These are phyloP conservation scores for Microdon myrmicae DNA, from an alignment of 2,888 invertebrate genomes.

Conservation along the genomic window DNA sequence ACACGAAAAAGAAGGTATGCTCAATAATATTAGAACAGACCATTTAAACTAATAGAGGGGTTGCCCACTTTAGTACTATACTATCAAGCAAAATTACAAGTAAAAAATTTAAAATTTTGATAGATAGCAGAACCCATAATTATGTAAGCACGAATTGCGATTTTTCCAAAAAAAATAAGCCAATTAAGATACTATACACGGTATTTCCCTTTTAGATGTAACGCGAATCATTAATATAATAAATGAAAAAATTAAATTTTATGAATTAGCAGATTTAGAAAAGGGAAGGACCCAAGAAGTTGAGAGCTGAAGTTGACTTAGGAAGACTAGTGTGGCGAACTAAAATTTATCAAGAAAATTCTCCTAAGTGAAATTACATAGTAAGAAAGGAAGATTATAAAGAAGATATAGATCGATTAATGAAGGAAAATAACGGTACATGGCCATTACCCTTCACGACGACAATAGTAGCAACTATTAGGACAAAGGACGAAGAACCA, in stretches of 20 bases:
- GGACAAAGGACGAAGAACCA: too few species aligned
- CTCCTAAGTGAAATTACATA: conserved; percentile 8
- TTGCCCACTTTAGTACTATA: conserved; percentile 10
- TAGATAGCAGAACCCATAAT: conserved; percentile 16
- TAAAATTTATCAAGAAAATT: too few species aligned
- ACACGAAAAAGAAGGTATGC: too few species aligned
- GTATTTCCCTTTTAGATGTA: too few species aligned
- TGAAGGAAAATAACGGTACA: conserved; percentile 11
- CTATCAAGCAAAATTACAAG: conserved; percentile 1
- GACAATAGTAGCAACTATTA: conserved; percentile 20
- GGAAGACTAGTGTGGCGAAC: too few species aligned
- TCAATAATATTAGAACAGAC: too few species aligned
- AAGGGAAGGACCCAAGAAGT: too few species aligned
- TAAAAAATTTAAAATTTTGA: conserved; percentile 18
- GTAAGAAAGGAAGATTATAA: conserved; percentile 8
- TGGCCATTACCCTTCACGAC: conserved; percentile 19
- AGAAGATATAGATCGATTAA: conserved; percentile 7
- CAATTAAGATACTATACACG: too few species aligned
- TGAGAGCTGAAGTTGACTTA: too few species aligned
- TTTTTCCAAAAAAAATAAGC: not conserved
- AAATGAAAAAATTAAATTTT: conserved; percentile 14
- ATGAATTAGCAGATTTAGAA: conserved; percentile 2
- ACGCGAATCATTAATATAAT: conserved; percentile 4
- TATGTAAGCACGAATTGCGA: conserved; percentile 2
- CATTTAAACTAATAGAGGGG: conserved; percentile 16